A percentile compares a stretch with the other conserved stretches of the same genome.
These are phyloP conservation scores for Campylomormyrus numenius DNA, from an alignment of 2,113 vertebrate genomes.

Conservation along the genomic window DNA sequence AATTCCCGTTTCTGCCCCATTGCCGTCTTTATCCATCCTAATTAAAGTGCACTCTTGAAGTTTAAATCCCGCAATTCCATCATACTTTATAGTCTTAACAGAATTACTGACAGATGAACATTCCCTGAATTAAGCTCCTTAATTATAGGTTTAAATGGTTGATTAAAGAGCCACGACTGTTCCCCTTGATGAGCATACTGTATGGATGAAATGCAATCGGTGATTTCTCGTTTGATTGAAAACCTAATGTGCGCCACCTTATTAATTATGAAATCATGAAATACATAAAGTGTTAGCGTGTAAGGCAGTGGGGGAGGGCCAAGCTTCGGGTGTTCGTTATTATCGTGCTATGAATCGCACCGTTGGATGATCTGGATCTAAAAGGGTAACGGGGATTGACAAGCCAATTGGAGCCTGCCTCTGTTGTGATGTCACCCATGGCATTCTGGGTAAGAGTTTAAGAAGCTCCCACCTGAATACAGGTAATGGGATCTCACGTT, in stretches of 20 bases:
- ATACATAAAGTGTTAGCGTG: neutral
- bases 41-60: conserved; percentile 17
- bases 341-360: neutral
- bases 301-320: neutral
- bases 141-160: conserved; percentile 21
- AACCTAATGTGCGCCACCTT: neutral
- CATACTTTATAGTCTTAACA: conserved; percentile 21
- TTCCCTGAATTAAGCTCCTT: conserved; percentile 8
- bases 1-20: conserved; percentile 18
- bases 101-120: conserved; percentile 19
- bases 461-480: neutral
- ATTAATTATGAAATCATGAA: conserved; percentile 6
- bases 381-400: too few relatives aligned
- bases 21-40: conserved; percentile 15
- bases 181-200: conserved; percentile 10
- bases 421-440: neutral
- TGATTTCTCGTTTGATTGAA: conserved; percentile 14
- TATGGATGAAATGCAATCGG: conserved; percentile 13
- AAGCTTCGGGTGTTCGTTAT: neutral
- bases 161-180: conserved; percentile 9
- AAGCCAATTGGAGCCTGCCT: neutral
- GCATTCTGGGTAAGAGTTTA: neutral
- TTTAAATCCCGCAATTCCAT: conserved; percentile 20
- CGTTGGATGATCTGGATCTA: neutral
- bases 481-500: neutral